Evolutionary conservation across 2,888 invertebrate genomes (phyloP).

Genomic region (Amiota minor): DNA sequence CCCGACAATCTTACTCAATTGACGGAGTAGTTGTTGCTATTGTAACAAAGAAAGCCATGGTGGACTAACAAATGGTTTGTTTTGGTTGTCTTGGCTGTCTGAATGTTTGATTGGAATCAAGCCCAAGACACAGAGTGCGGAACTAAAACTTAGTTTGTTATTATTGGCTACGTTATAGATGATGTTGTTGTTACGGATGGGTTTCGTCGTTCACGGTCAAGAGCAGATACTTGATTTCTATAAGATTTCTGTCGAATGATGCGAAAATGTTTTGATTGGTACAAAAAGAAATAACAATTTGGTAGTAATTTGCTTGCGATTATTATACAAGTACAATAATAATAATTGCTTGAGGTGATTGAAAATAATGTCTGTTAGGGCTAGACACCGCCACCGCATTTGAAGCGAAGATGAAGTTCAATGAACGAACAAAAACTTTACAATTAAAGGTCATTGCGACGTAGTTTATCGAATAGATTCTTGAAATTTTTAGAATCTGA

Average conservation of each 20-base stretch:
- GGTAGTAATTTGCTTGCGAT: conserved; percentile 66
- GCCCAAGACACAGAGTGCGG: conserved; percentile 50
- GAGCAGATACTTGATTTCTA: conserved; percentile 48
- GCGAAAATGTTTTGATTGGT: conserved; percentile 47
- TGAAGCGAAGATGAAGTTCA: conserved; percentile 45
- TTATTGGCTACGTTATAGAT: background rate
- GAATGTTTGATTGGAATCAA: conserved; percentile 1
- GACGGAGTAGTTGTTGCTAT: conserved; percentile 27
- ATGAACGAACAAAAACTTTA: conserved; percentile 48
- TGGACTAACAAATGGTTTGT: background rate
- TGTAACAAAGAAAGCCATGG: conserved; percentile 15
- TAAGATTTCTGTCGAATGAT: conserved; percentile 46
- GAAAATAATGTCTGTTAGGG: too few species aligned
- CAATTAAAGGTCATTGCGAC: conserved; percentile 52
- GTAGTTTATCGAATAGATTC: too few species aligned
- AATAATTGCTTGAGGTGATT: too few species aligned
- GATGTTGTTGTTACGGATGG: conserved; percentile 4
- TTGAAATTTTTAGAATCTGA: conserved; percentile 17
- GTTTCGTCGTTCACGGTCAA: conserved; percentile 59
- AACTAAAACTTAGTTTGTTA: conserved; percentile 49
- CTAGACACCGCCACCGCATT: too few species aligned
- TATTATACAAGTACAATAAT: too few species aligned
- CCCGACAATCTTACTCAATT: conserved; percentile 33
- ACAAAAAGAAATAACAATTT: conserved; percentile 27
- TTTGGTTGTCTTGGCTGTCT: background rate